Conservation (phyloP, 1,140 invertebrate species). For the Zaprionus gabonicus region DNA sequence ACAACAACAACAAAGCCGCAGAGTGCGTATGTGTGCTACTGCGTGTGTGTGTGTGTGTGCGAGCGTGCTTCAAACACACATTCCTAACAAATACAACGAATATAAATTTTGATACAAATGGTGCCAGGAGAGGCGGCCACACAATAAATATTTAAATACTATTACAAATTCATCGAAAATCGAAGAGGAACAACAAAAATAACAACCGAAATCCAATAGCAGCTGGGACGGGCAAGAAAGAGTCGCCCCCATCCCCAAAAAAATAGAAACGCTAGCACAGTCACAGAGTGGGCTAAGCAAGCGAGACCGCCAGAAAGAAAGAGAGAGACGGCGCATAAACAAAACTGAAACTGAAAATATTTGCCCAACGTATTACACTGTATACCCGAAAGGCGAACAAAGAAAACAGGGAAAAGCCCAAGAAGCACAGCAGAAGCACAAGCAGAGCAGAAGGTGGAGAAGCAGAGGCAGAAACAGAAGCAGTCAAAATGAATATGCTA, state of each 20-base stretch:
- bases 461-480: slow-evolving; percentile 16
- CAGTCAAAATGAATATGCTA: slow-evolving; percentile 76
- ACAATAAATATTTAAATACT: neutral
- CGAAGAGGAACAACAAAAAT: slow-evolving; percentile 10
- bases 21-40: neutral
- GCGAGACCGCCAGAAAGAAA: neutral
- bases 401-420: neutral
- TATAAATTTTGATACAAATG: slow-evolving; percentile 41
- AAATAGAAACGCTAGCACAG: neutral
- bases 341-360: slow-evolving; percentile 57
- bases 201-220: slow-evolving; percentile 1
- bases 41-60: slow-evolving; percentile 21
- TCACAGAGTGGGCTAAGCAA: slow-evolving; percentile 1
- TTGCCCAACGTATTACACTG: slow-evolving; percentile 51
- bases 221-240: slow-evolving; percentile 9
- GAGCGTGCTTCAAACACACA: slow-evolving; percentile 9
- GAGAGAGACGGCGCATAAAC: slow-evolving; percentile 43
- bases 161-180: slow-evolving; percentile 9
- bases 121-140: neutral
- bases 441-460: slow-evolving; percentile 3
- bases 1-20: slow-evolving; percentile 14
- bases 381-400: slow-evolving; percentile 18
- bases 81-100: slow-evolving; percentile 44
- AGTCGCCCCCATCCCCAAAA: neutral
- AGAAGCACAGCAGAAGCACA: slow-evolving; percentile 1